phyloP scores from a whole-genome alignment of 2,113 vertebrate species.

The Lamprotornis superbus region DNA sequence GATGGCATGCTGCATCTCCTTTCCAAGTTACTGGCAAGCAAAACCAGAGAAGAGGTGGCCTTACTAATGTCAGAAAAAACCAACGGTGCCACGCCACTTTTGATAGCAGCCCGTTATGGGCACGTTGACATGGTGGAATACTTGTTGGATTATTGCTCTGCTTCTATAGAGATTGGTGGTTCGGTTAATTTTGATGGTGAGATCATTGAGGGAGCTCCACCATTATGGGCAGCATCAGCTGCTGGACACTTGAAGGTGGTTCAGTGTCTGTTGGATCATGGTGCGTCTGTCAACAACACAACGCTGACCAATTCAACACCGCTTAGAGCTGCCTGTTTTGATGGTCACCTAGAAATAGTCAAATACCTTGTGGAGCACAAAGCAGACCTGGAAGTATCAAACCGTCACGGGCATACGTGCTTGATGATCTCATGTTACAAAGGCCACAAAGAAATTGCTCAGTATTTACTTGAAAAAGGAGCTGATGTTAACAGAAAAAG shows the following conservation, averaged over 20 bases:
- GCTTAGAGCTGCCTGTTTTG: conserved; percentile 90
- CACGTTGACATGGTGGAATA: conserved; percentile 93
- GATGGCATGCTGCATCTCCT: conserved; percentile 92
- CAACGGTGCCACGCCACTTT: conserved; percentile 85
- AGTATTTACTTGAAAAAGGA: conserved; percentile 89
- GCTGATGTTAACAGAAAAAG: conserved; percentile 95
- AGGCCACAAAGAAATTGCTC: conserved; percentile 85
- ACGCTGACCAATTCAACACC: conserved; percentile 94
- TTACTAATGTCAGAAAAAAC: conserved; percentile 89
- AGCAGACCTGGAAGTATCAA: conserved; percentile 93
- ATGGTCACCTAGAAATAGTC: conserved; percentile 93
- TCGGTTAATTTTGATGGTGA: conserved; percentile 94
- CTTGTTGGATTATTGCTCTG: conserved; percentile 88
- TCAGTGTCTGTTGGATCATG: conserved; percentile 90
- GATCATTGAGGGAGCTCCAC: conserved; percentile 92
- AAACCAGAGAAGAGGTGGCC: conserved; percentile 85
- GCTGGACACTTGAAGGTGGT: conserved; percentile 93
- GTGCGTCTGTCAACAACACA: conserved; percentile 88
- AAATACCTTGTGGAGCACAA: conserved; percentile 92
- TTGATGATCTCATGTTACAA: conserved; percentile 98
- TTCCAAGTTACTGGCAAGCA: conserved; percentile 87
- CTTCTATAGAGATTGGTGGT: conserved; percentile 87
- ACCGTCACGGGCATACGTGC: conserved; percentile 92
- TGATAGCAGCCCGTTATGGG: conserved; percentile 91
- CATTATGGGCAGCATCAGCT: conserved; percentile 91